Evolutionary conservation across 1,140 invertebrate genomes (phyloP).

Genomic region (Nasonia longicornis): DNA sequence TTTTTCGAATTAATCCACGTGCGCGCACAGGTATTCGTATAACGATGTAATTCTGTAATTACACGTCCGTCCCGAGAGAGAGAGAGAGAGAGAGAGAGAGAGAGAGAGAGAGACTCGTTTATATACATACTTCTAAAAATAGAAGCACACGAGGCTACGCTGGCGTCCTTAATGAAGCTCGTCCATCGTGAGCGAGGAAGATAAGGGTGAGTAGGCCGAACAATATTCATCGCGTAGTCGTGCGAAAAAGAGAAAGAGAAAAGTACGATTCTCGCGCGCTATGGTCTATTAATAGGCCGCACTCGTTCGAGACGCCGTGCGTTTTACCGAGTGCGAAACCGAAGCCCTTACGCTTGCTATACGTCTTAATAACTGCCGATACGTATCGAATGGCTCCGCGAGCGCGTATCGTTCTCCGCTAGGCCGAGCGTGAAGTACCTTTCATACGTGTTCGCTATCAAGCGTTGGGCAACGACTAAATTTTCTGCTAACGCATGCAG

Average conservation of each 20-base stretch:
- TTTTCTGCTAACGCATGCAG: neutral
- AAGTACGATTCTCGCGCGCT: neutral
- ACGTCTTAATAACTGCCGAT: slow-evolving; percentile 34
- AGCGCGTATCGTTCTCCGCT: slow-evolving; percentile 10
- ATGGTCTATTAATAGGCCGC: neutral
- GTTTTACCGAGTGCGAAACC: slow-evolving; percentile 14
- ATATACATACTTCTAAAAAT: too few species aligned
- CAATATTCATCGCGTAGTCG: too few species aligned
- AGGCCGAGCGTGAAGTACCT: slow-evolving; percentile 14
- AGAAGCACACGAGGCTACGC: too few species aligned
- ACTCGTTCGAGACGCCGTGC: neutral
- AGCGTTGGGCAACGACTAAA: neutral
- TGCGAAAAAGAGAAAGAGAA: too few species aligned
- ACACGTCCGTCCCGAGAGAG: too few species aligned
- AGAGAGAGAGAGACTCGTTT: too few species aligned
- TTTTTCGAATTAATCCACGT: neutral
- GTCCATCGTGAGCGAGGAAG: too few species aligned
- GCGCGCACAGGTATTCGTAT: neutral
- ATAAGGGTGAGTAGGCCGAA: too few species aligned
- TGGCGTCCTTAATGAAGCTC: too few species aligned
- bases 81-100: too few species aligned
- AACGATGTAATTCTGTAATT: neutral
- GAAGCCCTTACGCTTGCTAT: neutral
- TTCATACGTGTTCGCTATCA: neutral
- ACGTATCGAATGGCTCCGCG: slow-evolving; percentile 22